Base-by-base conservation (phyloP, 2,113 vertebrate genomes). In the Marmota monax region DNA sequence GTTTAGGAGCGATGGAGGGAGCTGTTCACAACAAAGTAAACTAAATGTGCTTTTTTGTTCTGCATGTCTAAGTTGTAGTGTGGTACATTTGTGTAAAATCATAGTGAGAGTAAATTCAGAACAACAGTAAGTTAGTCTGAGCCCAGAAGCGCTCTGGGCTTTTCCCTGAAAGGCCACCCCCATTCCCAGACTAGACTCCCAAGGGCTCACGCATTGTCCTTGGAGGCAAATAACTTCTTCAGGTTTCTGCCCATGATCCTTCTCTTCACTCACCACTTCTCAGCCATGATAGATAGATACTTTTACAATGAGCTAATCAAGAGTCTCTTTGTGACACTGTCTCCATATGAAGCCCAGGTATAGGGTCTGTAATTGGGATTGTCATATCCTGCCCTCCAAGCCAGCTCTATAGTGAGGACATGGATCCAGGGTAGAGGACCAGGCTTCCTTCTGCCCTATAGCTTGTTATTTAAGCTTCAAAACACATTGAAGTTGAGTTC, bases 81-180 rank as follows among this genome's bases (percentile, higher is more conserved):
- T 79, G 53, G 7, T 89, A 92, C 84, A 77, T 80, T 48, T 83
- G 53, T 93, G 12, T 72, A 82, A 83, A 95, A 69, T 14, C 67
- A 14, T 39, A 61, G 9, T 42, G 11, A 82, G 22, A 22, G 1
- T 90, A 77, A 92, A 83, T 92, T 69, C 5, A 23, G 5, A 69
- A 18, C 0, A 14, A 53, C 34, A 79, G 23, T 67, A 63, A 85
- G 20, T 29, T 39, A 53, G 25, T n/a, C 18, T 56, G 29, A 86
- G 42, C 7, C 13, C 27, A 53, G 77, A 84, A 85, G 34, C 25
- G 63, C 45, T 12, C 14, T 51, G 58, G 14, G 39, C 16, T 65
- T 42, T 73, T 14, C 3, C 25, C 16, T 11, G 0, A 11, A 58
- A 80, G 22, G 4, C 25, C 1, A 80, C 27, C 11, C 11, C 0